Conservation (phyloP, 1,140 invertebrate species). For the Centruroides sculpturatus region DNA sequence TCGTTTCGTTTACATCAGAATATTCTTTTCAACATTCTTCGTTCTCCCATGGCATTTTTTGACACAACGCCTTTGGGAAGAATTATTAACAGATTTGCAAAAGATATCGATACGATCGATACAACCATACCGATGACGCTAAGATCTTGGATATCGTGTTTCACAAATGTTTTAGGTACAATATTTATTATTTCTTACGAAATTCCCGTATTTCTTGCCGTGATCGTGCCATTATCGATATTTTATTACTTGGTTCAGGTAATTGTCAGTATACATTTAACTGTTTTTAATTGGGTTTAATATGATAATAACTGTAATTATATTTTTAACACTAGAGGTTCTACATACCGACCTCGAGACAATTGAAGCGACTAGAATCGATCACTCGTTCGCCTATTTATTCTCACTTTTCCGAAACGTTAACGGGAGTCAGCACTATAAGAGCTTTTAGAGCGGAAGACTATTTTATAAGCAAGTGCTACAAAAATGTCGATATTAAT, state of each 20-base stretch:
- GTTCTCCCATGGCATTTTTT: constrained; percentile 47
- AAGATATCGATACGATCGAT: constrained; percentile 37
- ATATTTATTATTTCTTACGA: constrained; percentile 47
- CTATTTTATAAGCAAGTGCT: constrained; percentile 32
- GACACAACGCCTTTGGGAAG: constrained; percentile 47
- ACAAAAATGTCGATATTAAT: constrained; percentile 33
- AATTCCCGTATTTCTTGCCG: constrained; percentile 68
- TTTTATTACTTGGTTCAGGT: constrained; percentile 76
- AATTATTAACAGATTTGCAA: constrained; percentile 49
- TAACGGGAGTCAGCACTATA: constrained; percentile 39
- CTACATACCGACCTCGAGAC: constrained; percentile 37
- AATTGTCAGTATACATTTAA: background rate
- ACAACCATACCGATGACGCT: constrained; percentile 35
- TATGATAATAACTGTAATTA: no score
- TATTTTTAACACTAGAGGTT: constrained; percentile 24
- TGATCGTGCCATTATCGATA: constrained; percentile 68
- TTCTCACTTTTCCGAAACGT: constrained; percentile 40
- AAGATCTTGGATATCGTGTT: constrained; percentile 27
- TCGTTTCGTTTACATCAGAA: constrained; percentile 54
- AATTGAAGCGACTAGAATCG: constrained; percentile 40
- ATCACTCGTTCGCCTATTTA: constrained; percentile 39
- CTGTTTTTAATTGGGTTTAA: no score
- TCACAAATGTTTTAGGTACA: constrained; percentile 63
- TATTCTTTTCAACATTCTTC: constrained; percentile 58
- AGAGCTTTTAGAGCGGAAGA: constrained; percentile 36